Conservation (phyloP, 1,140 invertebrate species). For the Penaeus japonicus region DNA sequence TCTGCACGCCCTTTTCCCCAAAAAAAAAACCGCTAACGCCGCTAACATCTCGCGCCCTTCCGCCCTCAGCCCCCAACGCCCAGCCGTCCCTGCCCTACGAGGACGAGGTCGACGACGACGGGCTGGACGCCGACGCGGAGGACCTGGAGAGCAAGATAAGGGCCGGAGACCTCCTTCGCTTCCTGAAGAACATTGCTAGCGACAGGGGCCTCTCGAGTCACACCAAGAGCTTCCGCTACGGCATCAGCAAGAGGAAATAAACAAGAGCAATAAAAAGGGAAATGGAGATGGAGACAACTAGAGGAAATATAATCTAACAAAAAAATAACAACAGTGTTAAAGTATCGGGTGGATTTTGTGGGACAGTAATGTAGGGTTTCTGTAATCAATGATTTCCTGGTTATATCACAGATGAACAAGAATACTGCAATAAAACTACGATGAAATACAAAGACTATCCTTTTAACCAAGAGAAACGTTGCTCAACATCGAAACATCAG, state of each 20-base stretch:
- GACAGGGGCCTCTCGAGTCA: slow-evolving; percentile 35
- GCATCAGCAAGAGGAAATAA: slow-evolving; percentile 49
- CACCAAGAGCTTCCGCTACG: slow-evolving; percentile 46
- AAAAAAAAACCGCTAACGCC: no score
- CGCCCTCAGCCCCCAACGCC: slow-evolving; percentile 36
- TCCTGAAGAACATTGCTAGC: slow-evolving; percentile 34
- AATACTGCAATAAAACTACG: no score
- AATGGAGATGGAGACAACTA: neutral
- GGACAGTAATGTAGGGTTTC: no score
- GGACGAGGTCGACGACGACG: neutral
- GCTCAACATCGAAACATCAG: no score
- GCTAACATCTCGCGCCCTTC: neutral
- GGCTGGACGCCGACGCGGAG: neutral
- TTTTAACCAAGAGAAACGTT: no score
- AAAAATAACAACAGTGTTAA: no score
- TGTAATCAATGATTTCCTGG: no score
- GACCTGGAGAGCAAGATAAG: neutral
- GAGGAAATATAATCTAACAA: no score
- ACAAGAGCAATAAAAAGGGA: neutral
- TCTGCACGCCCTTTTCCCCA: no score
- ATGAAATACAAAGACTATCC: no score
- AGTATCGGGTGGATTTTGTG: no score
- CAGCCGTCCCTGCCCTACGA: slow-evolving; percentile 28
- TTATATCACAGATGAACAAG: no score
- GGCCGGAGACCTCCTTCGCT: slow-evolving; percentile 27